phyloP scores from a whole-genome alignment of 2,797 vertebrate genomes.

The Siniperca obscura region DNA sequence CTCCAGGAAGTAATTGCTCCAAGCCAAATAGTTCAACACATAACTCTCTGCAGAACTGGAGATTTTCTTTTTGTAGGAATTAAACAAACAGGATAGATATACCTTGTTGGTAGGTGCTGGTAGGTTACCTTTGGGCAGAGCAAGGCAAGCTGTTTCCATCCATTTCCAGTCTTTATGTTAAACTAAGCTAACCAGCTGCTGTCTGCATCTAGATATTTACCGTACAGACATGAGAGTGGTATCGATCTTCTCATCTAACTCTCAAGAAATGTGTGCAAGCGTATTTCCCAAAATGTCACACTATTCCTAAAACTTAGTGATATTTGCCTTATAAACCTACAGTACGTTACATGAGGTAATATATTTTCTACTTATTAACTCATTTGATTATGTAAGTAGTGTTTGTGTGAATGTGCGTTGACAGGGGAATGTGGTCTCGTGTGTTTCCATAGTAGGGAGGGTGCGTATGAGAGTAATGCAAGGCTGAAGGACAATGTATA shows the following conservation, averaged over 20 bases:
- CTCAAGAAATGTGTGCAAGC: neutral
- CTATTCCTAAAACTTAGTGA: neutral
- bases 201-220: neutral
- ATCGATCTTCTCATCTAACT: neutral
- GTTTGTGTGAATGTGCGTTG: neutral
- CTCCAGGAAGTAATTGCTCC: neutral
- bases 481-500: conserved; percentile 23
- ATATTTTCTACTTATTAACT: conserved; percentile 18
- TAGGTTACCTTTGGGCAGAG: neutral
- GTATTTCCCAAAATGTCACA: neutral
- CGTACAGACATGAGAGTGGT: neutral
- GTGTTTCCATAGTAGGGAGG: conserved; percentile 45
- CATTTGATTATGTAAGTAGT: neutral
- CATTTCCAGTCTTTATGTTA: neutral
- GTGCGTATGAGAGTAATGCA: conserved; percentile 16
- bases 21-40: neutral
- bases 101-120: neutral
- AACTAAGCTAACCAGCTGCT: neutral
- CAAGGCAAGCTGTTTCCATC: neutral
- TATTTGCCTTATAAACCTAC: neutral
- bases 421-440: neutral
- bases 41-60: neutral
- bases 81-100: neutral
- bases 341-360: conserved; percentile 2
- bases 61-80: neutral